A percentile compares a stretch with the other conserved stretches of the same genome.
These are phyloP conservation scores for Gallinago stenura DNA, from an alignment of 2,797 vertebrate genomes.

Conservation along the genomic window DNA sequence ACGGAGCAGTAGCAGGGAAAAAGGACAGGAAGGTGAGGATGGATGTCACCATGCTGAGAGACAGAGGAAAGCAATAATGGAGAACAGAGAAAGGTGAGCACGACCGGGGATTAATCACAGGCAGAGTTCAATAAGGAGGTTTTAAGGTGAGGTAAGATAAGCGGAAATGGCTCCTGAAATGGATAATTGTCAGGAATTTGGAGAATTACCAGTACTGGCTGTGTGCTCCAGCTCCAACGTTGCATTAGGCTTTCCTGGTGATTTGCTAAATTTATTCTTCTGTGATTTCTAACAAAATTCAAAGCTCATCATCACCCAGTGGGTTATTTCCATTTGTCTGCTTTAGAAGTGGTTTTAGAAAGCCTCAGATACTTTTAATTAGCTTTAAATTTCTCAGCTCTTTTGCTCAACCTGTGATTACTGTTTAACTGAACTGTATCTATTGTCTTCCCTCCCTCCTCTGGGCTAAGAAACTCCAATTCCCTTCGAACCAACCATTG, in stretches of 20 bases:
- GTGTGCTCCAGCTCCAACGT: neutral
- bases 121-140: slow-evolving; percentile 25
- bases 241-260: slow-evolving; percentile 8
- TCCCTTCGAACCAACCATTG: neutral
- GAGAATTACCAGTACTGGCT: neutral
- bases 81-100: neutral
- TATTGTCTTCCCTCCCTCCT: slow-evolving; percentile 16
- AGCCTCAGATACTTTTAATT: slow-evolving; percentile 64
- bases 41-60: neutral
- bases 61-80: neutral
- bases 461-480: neutral
- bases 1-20: neutral
- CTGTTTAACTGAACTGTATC: neutral
- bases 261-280: slow-evolving; percentile 57
- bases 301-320: slow-evolving; percentile 46
- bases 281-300: slow-evolving; percentile 37
- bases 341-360: slow-evolving; percentile 42
- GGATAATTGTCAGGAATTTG: slow-evolving; percentile 35
- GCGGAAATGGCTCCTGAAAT: slow-evolving; percentile 7
- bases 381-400: slow-evolving; percentile 41
- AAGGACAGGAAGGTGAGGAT: neutral
- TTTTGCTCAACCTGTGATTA: slow-evolving; percentile 52
- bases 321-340: slow-evolving; percentile 59
- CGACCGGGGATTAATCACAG: neutral
- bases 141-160: slow-evolving; percentile 4